Base-by-base conservation (phyloP, 2,888 invertebrate species). In the Pteria penguin region DNA sequence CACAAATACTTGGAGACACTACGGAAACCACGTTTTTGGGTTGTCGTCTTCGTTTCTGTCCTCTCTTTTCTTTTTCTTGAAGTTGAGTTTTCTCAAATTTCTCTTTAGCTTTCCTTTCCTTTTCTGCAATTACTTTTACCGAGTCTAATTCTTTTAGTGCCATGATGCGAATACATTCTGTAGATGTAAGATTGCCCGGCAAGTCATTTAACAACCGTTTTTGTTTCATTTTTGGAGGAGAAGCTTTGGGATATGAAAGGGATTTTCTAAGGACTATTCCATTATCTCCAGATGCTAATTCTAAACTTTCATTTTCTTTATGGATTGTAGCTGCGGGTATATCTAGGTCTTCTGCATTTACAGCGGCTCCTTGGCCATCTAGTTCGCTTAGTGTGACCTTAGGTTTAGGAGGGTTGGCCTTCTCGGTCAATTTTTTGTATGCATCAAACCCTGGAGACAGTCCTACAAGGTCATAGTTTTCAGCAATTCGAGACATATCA, bases 171-270 rank as follows among this genome's bases (percentile, higher is more conserved):
- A 75, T 71, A 36, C 45, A 60, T 24, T 75, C 71, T 24, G 24
- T 57, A 11, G 76, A 76, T n/a, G 76, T 76, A 24, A 76, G 67
- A 61, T 76, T 71, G 71, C 72, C 76, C 52, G 71, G 76, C 24
- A 71, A 66, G 11, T n/a, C n/a, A n/a, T n/a, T n/a, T n/a, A n/a
- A n/a, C n/a, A n/a, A n/a, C n/a, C n/a, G n/a, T n/a, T n/a, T 14
- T 32, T 22, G 22, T 31, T 66, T 33, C 14, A n/a, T 36, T 29
- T 31, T 52, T 52, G 5, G 8, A 29, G 22, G 1, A 68, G 57
- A 0, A 58, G 67, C 14, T 45, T 58, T 26, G 72, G 72, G 33
- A 65, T 32, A 8, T 33, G 26, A 22, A 72, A 55, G 11, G 54
- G 27, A 24, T 72, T 57, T 72, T 31, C n/a, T 31, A 8, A 72